Evolutionary conservation across 2,797 vertebrate species (phyloP).

Genomic region (Australoheros facetus): DNA sequence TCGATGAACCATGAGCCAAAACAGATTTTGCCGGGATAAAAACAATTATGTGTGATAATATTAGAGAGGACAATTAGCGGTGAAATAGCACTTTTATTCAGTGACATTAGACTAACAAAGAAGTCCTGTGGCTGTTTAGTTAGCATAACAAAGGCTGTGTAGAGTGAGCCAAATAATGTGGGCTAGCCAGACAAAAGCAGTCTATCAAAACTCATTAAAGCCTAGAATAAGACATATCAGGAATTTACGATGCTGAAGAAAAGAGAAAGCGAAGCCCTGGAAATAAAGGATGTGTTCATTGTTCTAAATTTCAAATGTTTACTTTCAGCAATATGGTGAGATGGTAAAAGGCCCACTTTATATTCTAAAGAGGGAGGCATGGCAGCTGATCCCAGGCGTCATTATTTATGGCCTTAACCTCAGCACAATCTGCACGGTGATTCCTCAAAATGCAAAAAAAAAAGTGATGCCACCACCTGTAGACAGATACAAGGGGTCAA

Average conservation of each 20-base stretch:
- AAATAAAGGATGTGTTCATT: constrained; percentile 21
- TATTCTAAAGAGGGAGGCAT: constrained; percentile 17
- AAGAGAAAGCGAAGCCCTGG: not conserved
- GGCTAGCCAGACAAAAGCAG: constrained; percentile 43
- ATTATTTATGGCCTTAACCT: constrained; percentile 41
- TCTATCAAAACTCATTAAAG: constrained; percentile 58
- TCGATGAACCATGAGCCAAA: constrained; percentile 11
- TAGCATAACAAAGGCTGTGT: constrained; percentile 49
- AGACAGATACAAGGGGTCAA: constrained; percentile 41
- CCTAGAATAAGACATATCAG: constrained; percentile 31
- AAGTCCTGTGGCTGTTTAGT: constrained; percentile 56
- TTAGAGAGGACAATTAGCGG: constrained; percentile 54
- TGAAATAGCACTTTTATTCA: constrained; percentile 51
- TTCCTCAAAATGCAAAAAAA: constrained; percentile 5
- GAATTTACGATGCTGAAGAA: constrained; percentile 6
- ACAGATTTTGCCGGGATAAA: constrained; percentile 39
- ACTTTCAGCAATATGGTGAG: not conserved
- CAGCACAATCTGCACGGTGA: not conserved
- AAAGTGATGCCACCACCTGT: constrained; percentile 38
- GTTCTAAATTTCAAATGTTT: constrained; percentile 32
- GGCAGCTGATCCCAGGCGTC: constrained; percentile 12
- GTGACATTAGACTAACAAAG: constrained; percentile 55
- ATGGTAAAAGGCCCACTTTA: constrained; percentile 21
- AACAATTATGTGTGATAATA: constrained; percentile 55
- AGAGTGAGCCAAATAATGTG: constrained; percentile 39